Evolutionary conservation across 2,888 invertebrate species (phyloP).

Genomic region (Acronicta alni): DNA sequence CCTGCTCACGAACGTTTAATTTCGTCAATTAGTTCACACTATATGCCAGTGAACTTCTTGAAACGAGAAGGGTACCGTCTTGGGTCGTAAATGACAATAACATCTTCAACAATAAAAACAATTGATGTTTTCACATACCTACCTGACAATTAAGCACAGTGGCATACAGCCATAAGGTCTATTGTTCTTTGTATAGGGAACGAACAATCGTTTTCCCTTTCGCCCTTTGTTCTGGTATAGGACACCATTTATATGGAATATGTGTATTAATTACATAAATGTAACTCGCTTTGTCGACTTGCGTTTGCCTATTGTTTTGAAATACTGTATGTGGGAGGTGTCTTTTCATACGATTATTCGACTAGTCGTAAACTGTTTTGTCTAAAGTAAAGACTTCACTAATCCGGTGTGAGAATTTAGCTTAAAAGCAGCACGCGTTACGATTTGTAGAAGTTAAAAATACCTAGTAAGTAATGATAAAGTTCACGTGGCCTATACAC

Average conservation of each 20-base stretch:
- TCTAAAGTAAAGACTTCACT: background rate
- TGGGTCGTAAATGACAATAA: constrained; percentile 13
- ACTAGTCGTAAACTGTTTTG: constrained; percentile 24
- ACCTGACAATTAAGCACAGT: constrained; percentile 4
- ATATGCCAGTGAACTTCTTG: background rate
- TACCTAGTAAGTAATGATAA: no score
- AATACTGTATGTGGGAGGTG: constrained; percentile 7
- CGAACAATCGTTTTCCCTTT: constrained; percentile 39
- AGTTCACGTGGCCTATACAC: no score
- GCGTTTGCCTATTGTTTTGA: constrained; percentile 36
- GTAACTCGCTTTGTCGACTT: constrained; percentile 36
- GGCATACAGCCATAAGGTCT: constrained; percentile 26
- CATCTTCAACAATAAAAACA: constrained; percentile 29
- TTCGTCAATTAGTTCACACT: background rate
- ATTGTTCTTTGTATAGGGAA: constrained; percentile 47
- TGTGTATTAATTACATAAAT: constrained; percentile 50
- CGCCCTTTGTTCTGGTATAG: constrained; percentile 35
- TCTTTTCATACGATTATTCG: constrained; percentile 28
- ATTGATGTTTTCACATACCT: constrained; percentile 33
- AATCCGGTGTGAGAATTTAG: constrained; percentile 12
- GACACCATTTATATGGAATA: constrained; percentile 29
- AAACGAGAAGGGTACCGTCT: background rate
- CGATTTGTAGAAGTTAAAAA: no score
- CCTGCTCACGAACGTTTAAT: no score
- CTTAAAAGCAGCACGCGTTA: background rate